Evolutionary conservation across 2,888 invertebrate species (phyloP).

Genomic region (Cephonodes hylas): DNA sequence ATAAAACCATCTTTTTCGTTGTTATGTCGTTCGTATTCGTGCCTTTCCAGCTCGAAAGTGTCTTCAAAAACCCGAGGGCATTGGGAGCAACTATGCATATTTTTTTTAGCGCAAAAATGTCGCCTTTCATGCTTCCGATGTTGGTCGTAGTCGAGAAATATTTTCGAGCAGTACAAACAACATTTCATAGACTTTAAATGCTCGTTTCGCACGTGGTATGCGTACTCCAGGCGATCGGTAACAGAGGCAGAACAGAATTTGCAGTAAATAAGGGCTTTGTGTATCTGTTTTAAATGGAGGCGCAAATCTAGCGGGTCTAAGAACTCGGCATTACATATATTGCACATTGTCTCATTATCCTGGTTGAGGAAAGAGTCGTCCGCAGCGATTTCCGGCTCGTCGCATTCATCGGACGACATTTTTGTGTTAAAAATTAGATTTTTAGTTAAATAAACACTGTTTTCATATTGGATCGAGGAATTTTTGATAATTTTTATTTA

Average conservation of each 20-base stretch:
- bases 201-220: slow-evolving; percentile 46
- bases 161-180: slow-evolving; percentile 50
- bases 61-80: slow-evolving; percentile 40
- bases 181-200: slow-evolving; percentile 44
- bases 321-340: slow-evolving; percentile 32
- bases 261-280: slow-evolving; percentile 38
- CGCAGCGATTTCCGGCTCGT: not conserved
- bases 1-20: slow-evolving; percentile 42
- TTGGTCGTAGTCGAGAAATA: slow-evolving; percentile 34
- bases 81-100: slow-evolving; percentile 46
- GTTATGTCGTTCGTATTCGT: slow-evolving; percentile 37
- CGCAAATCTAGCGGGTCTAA: slow-evolving; percentile 31
- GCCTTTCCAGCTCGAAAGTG: slow-evolving; percentile 33
- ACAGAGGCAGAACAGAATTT: slow-evolving; percentile 44
- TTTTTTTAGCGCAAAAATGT: slow-evolving; percentile 33
- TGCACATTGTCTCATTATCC: slow-evolving; percentile 49
- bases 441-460: too few species aligned
- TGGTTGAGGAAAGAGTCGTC: not conserved
- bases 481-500: not conserved
- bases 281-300: slow-evolving; percentile 54
- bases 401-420: not conserved
- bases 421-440: not conserved
- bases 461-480: not conserved
- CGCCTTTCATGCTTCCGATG: slow-evolving; percentile 43
- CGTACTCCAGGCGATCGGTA: slow-evolving; percentile 40